These are phyloP conservation scores for Craniophora ligustri DNA, from an alignment of 2,888 invertebrate genomes.

Conservation along the genomic window DNA sequence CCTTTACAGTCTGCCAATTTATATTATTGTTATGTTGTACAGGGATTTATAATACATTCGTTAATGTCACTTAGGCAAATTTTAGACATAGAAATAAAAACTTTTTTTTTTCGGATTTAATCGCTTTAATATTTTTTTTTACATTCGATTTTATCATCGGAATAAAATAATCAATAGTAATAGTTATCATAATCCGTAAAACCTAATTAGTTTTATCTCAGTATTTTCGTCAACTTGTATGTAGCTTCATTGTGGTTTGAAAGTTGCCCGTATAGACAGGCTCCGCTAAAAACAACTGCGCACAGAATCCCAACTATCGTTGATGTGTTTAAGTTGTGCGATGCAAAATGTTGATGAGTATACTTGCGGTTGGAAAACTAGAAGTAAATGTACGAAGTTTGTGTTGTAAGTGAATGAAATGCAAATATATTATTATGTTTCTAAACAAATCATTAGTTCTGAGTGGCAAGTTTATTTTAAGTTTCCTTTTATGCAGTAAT, in stretches of 20 bases:
- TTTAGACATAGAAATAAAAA: no score
- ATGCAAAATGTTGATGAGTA: slow-evolving; percentile 32
- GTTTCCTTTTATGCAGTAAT: background rate
- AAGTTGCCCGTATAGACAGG: background rate
- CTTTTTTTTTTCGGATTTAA: no score
- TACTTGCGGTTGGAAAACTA: slow-evolving; percentile 11
- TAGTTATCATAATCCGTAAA: no score
- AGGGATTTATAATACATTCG: no score
- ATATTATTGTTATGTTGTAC: no score
- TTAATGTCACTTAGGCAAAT: no score
- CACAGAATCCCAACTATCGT: slow-evolving; percentile 15
- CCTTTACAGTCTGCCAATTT: no score
- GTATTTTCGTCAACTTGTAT: background rate
- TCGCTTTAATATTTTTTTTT: no score
- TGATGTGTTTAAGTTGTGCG: slow-evolving; percentile 29
- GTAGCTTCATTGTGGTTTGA: background rate
- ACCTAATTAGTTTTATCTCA: no score
- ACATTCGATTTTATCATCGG: no score
- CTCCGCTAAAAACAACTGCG: slow-evolving; percentile 19
- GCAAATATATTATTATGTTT: background rate
- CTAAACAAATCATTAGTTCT: background rate
- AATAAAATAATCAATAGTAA: no score
- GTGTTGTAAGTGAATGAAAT: slow-evolving; percentile 6
- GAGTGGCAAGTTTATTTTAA: background rate
- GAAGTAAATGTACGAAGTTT: slow-evolving; percentile 9